Evolutionary conservation across 2,888 invertebrate species (phyloP).

Genomic region (Aspidapion aeneum): DNA sequence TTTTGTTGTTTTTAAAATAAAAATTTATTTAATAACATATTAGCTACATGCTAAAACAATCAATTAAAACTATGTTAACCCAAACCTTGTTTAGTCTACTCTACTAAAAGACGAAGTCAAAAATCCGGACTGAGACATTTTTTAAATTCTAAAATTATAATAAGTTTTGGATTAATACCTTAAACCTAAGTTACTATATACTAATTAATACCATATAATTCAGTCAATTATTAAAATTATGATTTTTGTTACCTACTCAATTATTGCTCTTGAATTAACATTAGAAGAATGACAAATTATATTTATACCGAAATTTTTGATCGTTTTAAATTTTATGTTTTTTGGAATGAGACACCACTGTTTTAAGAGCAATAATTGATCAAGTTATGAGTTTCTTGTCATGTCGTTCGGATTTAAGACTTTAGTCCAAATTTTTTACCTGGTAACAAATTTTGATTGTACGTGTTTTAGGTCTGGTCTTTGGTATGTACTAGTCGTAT

Average conservation of each 20-base stretch:
- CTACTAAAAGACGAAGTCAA: background rate
- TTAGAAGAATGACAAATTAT: no score
- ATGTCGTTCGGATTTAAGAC: background rate
- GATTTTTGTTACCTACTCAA: no score
- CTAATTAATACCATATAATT: background rate
- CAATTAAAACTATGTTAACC: background rate
- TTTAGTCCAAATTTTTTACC: constrained; percentile 23
- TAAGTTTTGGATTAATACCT: background rate
- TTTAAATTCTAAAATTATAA: background rate
- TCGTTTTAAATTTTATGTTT: no score
- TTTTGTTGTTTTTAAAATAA: background rate
- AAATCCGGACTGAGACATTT: background rate
- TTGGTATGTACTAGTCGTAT: constrained; percentile 38
- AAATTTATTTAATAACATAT: background rate
- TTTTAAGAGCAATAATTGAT: no score
- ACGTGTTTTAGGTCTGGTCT: constrained; percentile 28
- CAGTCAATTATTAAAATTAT: no score
- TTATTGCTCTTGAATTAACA: no score
- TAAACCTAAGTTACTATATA: background rate
- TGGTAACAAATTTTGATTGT: constrained; percentile 27
- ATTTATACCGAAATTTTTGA: no score
- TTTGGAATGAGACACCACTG: no score
- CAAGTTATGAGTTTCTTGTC: background rate
- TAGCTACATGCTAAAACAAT: background rate
- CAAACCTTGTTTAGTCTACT: background rate